Evolutionary conservation across 2,888 invertebrate genomes (phyloP).

Genomic region (Neria commutata): DNA sequence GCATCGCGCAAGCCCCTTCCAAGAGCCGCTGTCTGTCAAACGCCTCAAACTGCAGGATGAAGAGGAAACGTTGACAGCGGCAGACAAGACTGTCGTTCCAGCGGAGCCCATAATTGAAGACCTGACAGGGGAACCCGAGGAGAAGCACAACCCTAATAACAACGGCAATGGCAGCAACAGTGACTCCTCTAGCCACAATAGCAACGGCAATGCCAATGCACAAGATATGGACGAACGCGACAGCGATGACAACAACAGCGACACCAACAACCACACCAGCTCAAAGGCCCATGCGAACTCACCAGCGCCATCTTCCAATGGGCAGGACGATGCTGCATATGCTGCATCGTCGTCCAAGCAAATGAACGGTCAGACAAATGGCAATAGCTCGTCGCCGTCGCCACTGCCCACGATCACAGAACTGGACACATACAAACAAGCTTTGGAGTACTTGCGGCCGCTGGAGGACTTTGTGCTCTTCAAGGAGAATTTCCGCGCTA

Average conservation of each 20-base stretch:
- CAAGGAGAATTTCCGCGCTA: constrained; percentile 57
- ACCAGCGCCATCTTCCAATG: background rate
- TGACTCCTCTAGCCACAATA: constrained; percentile 31
- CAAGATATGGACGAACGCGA: background rate
- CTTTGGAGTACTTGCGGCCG: constrained; percentile 53
- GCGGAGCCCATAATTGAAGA: too few species aligned
- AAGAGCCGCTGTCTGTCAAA: constrained; percentile 40
- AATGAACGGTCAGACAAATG: constrained; percentile 36
- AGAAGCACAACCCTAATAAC: constrained; percentile 19
- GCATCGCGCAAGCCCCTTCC: constrained; percentile 41
- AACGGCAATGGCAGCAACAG: constrained; percentile 16
- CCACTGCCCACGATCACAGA: constrained; percentile 38
- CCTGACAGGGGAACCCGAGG: constrained; percentile 19
- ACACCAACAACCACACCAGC: background rate
- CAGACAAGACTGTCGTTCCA: constrained; percentile 21
- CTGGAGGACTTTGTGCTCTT: constrained; percentile 56
- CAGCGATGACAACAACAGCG: background rate
- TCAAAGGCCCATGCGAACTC: background rate
- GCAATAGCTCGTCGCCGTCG: constrained; percentile 37
- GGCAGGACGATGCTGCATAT: background rate
- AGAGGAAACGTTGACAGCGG: constrained; percentile 38
- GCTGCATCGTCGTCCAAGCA: constrained; percentile 15
- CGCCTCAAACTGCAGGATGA: constrained; percentile 42
- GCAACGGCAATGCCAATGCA: constrained; percentile 19
- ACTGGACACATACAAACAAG: constrained; percentile 50